Base-by-base conservation (phyloP, 2,797 vertebrate species). In the Chelmon rostratus region DNA sequence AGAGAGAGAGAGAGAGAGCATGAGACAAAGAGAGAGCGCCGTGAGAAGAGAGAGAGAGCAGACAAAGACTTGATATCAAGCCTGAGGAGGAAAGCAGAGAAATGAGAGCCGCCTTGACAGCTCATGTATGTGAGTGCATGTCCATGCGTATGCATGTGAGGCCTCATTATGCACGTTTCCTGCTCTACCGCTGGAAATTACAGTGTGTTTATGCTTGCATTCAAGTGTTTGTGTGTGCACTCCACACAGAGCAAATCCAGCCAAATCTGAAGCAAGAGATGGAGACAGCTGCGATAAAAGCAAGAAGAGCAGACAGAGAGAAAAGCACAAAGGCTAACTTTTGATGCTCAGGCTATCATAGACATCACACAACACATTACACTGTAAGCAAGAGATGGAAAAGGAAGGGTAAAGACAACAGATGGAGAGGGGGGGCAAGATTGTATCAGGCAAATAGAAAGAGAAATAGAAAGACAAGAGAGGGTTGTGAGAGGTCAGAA, bases 11-110 rank as follows among this genome's bases (percentile, higher is more conserved):
- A 52, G 71, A 46, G 63, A 40, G 44, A 1, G 19, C n/a, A 49
- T 1, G 38, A 79, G 80, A 79, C 50, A 72, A 71, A 82, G 68
- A 73, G 28, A 33, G 19, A 42, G 49, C 21, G 0, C n/a, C 0
- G 28, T 31, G 40, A 53, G 74, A 38, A 70, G 35, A 72, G 38
- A 64, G 46, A 35, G 7, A 57, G 33, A 47, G 61, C 53, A 81
- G 73, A 83, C 65, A 79, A 74, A 86, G 75, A 58, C 73, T 79
- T 49, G 50, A 83, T 73, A 80, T 83, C 40, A 68, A 46, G 53
- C 78, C 80, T 5, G 44, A 79, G 79, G 72, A 81, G 79, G 74
- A 25, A 49, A 71, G 40, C 16, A 9, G 42, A 70, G 73, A 63
- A 78, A 77, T 53, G 83, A 84, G 58, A 65, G 62, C 59, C 72